phyloP scores from a whole-genome alignment of 92 coral and sea anemone genomes.

The Palythoa grandiflora region DNA sequence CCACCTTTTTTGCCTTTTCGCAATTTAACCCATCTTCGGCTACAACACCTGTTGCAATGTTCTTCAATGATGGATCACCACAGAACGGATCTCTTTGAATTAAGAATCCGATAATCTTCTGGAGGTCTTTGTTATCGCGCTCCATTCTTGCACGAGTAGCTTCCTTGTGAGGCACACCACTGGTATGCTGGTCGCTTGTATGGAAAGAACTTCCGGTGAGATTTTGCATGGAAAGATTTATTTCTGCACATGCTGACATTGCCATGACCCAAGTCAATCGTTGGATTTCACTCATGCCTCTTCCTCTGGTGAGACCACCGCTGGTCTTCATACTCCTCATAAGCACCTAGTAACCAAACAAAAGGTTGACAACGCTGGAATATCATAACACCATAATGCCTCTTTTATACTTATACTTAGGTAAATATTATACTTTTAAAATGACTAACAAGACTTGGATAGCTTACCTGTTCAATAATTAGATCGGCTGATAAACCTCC shows the following conservation, averaged over 20 bases:
- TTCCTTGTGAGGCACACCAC: conserved; percentile 1
- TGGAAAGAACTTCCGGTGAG: conserved; percentile 33
- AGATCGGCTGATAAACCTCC: conserved; percentile 57
- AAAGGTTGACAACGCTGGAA: too few relatives aligned
- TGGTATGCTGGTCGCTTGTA: conserved; percentile 59
- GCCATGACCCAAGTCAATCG: conserved; percentile 41
- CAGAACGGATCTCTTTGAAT: not conserved
- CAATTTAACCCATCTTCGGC: not conserved
- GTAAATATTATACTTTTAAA: too few relatives aligned
- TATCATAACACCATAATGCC: too few relatives aligned
- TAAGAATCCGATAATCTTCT: not conserved
- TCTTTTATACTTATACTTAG: too few relatives aligned
- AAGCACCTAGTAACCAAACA: conserved; percentile 16
- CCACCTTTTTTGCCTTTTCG: not conserved
- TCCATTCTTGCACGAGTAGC: not conserved
- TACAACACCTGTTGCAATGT: not conserved
- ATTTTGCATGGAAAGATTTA: conserved; percentile 49
- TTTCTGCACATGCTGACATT: conserved; percentile 1
- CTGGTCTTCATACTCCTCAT: conserved; percentile 50
- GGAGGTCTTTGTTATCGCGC: not conserved
- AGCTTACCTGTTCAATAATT: conserved; percentile 42
- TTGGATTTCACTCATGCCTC: conserved; percentile 47
- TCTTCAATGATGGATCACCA: not conserved
- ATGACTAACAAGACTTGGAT: too few relatives aligned
- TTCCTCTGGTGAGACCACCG: conserved; percentile 53